Evolutionary conservation across 2,113 vertebrate genomes (phyloP), one percentile per base, ranked within the genome.

Genomic region (Porphyrio hochstetteri): DNA sequence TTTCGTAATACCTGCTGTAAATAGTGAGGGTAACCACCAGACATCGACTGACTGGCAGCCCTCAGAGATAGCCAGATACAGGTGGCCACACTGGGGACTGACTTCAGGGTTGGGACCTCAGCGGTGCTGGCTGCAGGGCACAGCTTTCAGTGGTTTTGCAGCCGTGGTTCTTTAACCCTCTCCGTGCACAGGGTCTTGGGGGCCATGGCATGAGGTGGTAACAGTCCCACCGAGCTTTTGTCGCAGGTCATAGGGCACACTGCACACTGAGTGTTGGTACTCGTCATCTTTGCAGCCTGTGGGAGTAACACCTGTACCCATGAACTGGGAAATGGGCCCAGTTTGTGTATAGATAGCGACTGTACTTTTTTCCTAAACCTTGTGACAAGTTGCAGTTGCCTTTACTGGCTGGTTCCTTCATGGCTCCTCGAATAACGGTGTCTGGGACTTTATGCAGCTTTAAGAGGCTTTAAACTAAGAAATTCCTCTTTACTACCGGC

Each of bases 391-490:
- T 86, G 69, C 57, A 56, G 52, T 81, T 7, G 4, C 25, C 42
- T 82, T 74, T 89, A 18, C 48, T 79, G 65, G 16, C 57, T 80
- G 35, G 9, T 81, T 59, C 64, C 40, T 50, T 79, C 3, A 2
- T 38, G 67, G 83, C 74, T 86, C 48, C 81, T 59, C 48, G 88
- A 78, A 63, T 59, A 93, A 24, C 9, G 1, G 25, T 81, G 69
- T 88, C 93, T 97, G 80, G 55, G 83, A 55, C 40, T 91, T 93
- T 55, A 52, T 64, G 88, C 56, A 69, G 28, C 29, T 35, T 87
- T 87, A 92, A 95, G 74, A 82, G 42, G 55, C 77, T 96, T 93
- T 92, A 84, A 92, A 87, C 67, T 79, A 86, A 71, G 83, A 93
- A 72, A 67, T 77, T 93, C 63, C 33, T 69, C 19, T 76, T 95